Evolutionary conservation across 1,140 invertebrate species (phyloP).

Genomic region (Nephila pilipes): DNA sequence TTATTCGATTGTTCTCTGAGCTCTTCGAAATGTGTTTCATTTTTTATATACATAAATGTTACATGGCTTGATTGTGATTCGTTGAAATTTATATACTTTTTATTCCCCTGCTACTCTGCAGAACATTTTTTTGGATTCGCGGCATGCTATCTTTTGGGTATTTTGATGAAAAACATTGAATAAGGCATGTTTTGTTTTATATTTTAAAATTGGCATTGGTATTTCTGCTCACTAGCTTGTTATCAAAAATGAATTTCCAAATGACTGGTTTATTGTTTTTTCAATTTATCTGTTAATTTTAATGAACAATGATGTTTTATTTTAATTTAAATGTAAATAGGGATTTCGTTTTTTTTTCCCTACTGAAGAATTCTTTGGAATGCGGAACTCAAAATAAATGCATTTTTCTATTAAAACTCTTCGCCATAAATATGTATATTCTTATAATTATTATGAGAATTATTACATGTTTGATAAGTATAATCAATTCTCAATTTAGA

Average conservation of each 20-base stretch:
- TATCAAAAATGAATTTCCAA: neutral
- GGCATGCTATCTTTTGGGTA: neutral
- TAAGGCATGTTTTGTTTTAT: neutral
- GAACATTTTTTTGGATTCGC: neutral
- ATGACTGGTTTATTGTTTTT: neutral
- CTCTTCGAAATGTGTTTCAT: neutral
- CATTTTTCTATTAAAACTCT: no score
- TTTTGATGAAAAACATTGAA: conserved; percentile 7
- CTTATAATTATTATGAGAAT: no score
- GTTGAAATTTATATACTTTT: conserved; percentile 46
- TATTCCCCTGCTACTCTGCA: no score
- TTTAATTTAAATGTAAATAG: no score
- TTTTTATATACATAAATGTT: conserved; percentile 27
- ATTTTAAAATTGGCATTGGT: neutral
- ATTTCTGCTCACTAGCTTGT: neutral
- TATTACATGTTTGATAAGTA: no score
- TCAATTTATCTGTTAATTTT: neutral
- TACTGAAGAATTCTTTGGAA: no score
- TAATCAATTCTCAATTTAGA: no score
- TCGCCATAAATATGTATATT: no score
- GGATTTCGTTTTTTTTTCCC: no score
- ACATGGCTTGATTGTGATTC: conserved; percentile 21
- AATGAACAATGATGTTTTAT: no score
- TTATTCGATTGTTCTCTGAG: conserved; percentile 17
- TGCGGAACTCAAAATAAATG: no score